Evolutionary conservation across 2,113 vertebrate genomes (phyloP), one percentile per base, ranked within the genome.

Genomic region (Pterocles orientalis): DNA sequence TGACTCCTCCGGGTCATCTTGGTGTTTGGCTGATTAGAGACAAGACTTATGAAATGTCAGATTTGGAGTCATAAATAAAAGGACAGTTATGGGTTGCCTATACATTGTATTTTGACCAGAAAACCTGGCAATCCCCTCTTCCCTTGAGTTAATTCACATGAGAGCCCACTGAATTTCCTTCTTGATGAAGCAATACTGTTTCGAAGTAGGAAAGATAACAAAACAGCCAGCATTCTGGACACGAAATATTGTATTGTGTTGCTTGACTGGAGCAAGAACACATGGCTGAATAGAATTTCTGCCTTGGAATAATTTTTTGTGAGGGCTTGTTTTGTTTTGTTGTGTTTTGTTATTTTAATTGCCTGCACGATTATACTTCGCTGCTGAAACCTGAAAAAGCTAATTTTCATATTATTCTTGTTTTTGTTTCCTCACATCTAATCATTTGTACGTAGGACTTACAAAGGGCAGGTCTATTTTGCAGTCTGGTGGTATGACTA

Each of bases 321-420:
- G 14, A 12, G 6, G 13, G 2, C 5, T 33, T 47, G 3, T 2
- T 36, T 58, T 41, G 25, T 4, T 26, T 69, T 39, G 7, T 1
- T 68, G 68, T 73, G 1, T 16, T 66, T 34, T 6, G 8, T 14
- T 6, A 31, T 47, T 70, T 77, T 24, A 68, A 36, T 72, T 43
- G 19, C 21, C 34, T 18, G 7, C 28, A 16, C 26, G 12, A 41
- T 71, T 25, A 8, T 58, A 26, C 34, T 72, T 76, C 90, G 12
- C 39, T 5, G 7, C 39, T 41, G 70, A 70, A 82, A 86, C 9
- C 45, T 51, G 50, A 78, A 64, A 51, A 77, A n/a, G 20, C 0
- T 13, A 51, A 15, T 73, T 66, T 81, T 53, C 25, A 72, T 14
- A 18, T 75, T 58, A 88, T 90, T 51, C 17, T 8, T 73, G 25